Evolutionary conservation across 2,113 vertebrate genomes (phyloP), one percentile per base, ranked within the genome.

Genomic region (Colius striatus): DNA sequence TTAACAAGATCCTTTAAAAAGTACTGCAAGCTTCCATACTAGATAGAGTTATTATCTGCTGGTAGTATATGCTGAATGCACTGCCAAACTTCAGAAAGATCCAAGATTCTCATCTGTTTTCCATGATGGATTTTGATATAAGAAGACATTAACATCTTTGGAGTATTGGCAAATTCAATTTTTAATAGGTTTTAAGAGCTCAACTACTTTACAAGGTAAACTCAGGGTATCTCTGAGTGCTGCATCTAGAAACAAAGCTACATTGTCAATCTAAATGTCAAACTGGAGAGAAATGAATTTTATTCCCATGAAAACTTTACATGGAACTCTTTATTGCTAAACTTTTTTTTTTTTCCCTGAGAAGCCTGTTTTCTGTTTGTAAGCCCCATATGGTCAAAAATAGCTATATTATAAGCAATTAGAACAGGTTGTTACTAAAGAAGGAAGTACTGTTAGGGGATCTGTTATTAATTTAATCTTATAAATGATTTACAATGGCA

Each of bases 101-200:
- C 18, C 50, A 83, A 73, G 11, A 34, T 43, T 94, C 71, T 85
- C 22, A 48, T 80, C 71, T 80, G 83, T 85, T 92, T 95, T 82
- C 67, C 43, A 71, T 58, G 16, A 85, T 48, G 26, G 5, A 66
- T 91, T 87, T 29, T 63, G 48, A 92, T 77, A 89, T 11, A 95
- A 76, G 36, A 79, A 85, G 63, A 91, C 71, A 89, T 70, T 90
- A 80, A 83, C 63, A 77, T 66, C 71, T 77, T 80, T 4, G 3
- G 58, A 76, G 30, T 54, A 92, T 12, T 34, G 58, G 62, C 4
- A 90, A 79, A 91, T 80, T 86, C 51, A 74, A 30, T 41, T 92
- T 89, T 91, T 70, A 84, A 61, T 34, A 53, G 32, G 32, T 80
- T 95, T 94, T 91, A 93, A 87, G 55, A 91, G 27, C 55, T 63